A percentile compares a stretch with the other conserved stretches of the same genome.
Conservation (phyloP, 2,113 vertebrate species). For the Stercorarius parasiticus region DNA sequence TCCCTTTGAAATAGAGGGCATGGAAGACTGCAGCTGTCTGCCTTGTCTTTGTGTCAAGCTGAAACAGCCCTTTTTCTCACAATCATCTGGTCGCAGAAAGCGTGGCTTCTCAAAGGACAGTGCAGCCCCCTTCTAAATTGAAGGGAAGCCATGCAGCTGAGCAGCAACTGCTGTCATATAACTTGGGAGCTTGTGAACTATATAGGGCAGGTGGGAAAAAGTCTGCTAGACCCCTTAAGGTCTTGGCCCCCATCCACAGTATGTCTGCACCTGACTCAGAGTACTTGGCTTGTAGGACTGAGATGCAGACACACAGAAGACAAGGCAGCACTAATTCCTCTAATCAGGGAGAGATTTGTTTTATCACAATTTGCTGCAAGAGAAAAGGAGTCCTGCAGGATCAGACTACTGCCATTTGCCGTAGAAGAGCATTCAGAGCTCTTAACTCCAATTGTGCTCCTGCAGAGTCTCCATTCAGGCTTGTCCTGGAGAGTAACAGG, state of each 20-base stretch:
- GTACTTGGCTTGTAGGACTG: not conserved
- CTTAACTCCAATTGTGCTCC: conserved; percentile 56
- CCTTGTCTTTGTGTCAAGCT: not conserved
- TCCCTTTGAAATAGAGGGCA: not conserved
- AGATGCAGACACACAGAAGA: not conserved
- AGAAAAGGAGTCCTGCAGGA: not conserved
- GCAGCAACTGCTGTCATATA: not conserved
- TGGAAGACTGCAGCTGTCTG: not conserved
- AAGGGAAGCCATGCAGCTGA: not conserved
- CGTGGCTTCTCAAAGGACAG: not conserved
- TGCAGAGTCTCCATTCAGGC: conserved; percentile 35
- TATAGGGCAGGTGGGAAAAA: not conserved
- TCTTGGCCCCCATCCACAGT: not conserved
- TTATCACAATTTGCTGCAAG: conserved; percentile 33
- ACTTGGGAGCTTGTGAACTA: not conserved
- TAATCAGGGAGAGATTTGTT: conserved; percentile 32
- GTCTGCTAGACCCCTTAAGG: not conserved
- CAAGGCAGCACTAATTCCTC: conserved; percentile 19
- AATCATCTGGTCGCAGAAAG: not conserved
- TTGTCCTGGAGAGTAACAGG: conserved; percentile 28
- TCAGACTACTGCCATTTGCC: conserved; percentile 9
- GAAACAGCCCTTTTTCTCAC: not conserved
- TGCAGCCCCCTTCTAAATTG: not conserved
- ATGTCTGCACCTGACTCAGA: not conserved
- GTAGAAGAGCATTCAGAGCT: conserved; percentile 44